Evolutionary conservation across 1,140 invertebrate genomes (phyloP), one percentile per base, ranked within the genome.

Genomic region (Drosophila micromelanica): DNA sequence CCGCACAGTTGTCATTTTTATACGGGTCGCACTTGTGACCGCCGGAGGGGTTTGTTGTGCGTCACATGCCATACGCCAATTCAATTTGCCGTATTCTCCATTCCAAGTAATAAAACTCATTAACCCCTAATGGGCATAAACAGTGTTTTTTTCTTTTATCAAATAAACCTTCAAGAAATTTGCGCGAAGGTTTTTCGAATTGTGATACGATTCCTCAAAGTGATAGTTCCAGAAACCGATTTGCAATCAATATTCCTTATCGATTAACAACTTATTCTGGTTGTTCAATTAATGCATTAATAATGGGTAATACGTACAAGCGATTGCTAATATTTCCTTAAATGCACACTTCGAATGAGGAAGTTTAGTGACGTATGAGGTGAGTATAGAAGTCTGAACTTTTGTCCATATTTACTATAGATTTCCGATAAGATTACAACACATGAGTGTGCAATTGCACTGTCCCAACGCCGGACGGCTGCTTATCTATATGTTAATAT

Each of bases 351-450:
- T 38, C 37, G 42, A 56, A 27, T 48, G 49, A 64, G 55, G 46
- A 71, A 64, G 15, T 43, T 51, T n/a, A 7, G 38, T 79, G 76
- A 63, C 69, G 76, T 68, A 37, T 23, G 9, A 6, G 30, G 7
- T 1, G 2, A 20, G 3, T 49, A 15, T 37, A 54, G 13, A 40
- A 23, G 42, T 15, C n/a, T 51, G 43, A 45, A 48, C 49, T 35
- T 65, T 51, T 42, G 67, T 20, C n/a, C 73, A 68, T 77, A 48
- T 73, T 73, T 73, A 45, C 56, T 43, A 64, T 60, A 40, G 62
- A 43, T 76, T 59, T n/a, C 12, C 40, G 78, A 80, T 80, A 68
- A 80, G 78, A 81, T 80, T 81, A 37, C 17, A 27, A 27, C 35
- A 30, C 12, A 60, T 49, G 32, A 35, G n/a, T 2, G 9, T 51